Evolutionary conservation across 2,888 invertebrate genomes (phyloP).

Genomic region (Automeris io): DNA sequence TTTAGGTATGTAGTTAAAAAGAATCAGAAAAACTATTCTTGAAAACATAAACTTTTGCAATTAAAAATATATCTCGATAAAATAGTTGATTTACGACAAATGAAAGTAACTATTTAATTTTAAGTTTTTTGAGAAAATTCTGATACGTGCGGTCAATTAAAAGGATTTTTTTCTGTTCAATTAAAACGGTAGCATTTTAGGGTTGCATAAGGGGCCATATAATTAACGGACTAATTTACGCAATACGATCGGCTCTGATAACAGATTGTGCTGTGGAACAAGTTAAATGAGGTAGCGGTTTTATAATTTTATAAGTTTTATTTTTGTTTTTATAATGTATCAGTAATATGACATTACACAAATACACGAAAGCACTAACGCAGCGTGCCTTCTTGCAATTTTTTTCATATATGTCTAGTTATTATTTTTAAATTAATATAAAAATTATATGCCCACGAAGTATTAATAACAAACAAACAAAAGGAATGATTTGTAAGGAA

Average conservation of each 20-base stretch:
- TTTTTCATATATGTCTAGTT: no score
- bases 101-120: conserved; percentile 42
- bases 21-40: no score
- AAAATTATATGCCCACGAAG: no score
- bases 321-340: no score
- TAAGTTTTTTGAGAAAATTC: conserved; percentile 29
- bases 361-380: no score
- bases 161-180: conserved; percentile 35
- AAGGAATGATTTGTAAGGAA: no score
- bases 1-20: no score
- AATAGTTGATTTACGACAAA: conserved; percentile 42
- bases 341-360: no score
- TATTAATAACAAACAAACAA: no score
- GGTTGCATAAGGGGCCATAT: conserved; percentile 42
- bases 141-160: conserved; percentile 38
- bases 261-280: conserved; percentile 11
- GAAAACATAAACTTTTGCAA: no score
- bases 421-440: no score
- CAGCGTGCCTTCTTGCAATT: no score
- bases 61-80: conserved; percentile 31
- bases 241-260: conserved; percentile 53
- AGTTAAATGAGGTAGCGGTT: not conserved
- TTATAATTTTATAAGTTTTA: not conserved
- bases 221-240: conserved; percentile 62
- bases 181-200: conserved; percentile 57